phyloP scores from a whole-genome alignment of 2,113 vertebrate genomes.

The Beaufortia kweichowensis region DNA sequence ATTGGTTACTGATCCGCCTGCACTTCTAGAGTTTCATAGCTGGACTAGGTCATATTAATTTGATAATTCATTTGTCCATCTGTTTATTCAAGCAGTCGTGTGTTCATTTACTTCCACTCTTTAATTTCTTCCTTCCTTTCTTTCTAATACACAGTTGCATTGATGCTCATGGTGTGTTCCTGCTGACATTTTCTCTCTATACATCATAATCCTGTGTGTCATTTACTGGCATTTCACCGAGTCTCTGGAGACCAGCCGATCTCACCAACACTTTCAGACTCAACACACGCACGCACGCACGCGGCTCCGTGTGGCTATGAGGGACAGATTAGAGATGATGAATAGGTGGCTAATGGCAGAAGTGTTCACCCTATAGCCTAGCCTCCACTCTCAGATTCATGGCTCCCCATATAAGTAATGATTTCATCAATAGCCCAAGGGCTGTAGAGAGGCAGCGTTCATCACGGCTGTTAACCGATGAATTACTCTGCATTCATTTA shows the following conservation, averaged over 20 bases:
- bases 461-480: constrained; percentile 26
- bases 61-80: background rate
- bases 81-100: background rate
- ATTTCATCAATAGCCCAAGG: constrained; percentile 75
- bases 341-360: constrained; percentile 71
- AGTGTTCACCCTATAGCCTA: constrained; percentile 52
- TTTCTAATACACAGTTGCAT: constrained; percentile 38
- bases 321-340: constrained; percentile 75
- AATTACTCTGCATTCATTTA: background rate
- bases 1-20: too few relatives aligned
- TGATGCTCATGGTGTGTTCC: constrained; percentile 60
- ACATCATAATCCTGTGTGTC: constrained; percentile 62
- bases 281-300: constrained; percentile 49
- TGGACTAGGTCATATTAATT: too few relatives aligned
- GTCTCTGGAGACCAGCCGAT: constrained; percentile 42
- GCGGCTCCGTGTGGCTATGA: constrained; percentile 45
- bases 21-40: too few relatives aligned
- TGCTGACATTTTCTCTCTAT: constrained; percentile 66
- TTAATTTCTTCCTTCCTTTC: background rate
- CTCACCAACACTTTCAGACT: constrained; percentile 59
- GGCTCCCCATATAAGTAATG: constrained; percentile 72
- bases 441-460: constrained; percentile 16
- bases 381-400: constrained; percentile 71
- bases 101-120: background rate
- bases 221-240: constrained; percentile 64